Base-by-base conservation (phyloP, 2,113 vertebrate species). In the Trematocara marginatum region DNA sequence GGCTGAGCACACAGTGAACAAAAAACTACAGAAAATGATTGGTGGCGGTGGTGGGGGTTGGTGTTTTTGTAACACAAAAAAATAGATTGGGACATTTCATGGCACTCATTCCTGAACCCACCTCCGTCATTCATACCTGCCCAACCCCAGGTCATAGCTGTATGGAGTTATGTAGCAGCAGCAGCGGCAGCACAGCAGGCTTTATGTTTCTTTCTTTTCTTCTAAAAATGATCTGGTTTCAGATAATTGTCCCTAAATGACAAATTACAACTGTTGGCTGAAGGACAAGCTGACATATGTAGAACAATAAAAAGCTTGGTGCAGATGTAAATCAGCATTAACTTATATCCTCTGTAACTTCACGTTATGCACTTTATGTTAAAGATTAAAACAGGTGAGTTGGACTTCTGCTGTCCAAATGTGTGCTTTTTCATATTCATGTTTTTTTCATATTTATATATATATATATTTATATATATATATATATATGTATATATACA, bases 101-200 rank as follows among this genome's bases (percentile, higher is more conserved):
- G 69, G 69, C 69, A 76, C 71, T 76, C 26, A 51, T 76, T 49
- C 45, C 42, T 76, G 42, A 51, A 51, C 71, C 45, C 71, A 49
- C 15, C 15, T 7, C 26, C 71, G 3, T 76, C 45, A 76, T 76
- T 76, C 71, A 10, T 31, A 51, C 29, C 45, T 51, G 26, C 26
- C 26, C 45, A 76, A 51, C 45, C 45, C 11, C 45, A 49, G 45
- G 71, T 76, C 10, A 49, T 2, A 15, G 38, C 61, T 31, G 29
- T 49, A 56, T 79, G 52, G 4, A 26, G 15, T 49, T 51, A 51
- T 76, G 45, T 45, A 76, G 47, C 29, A 76, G 66, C 66, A 74
- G 31, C 57, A 35, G 66, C 18, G 35, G n/a, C 66, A 40, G 11
- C 66, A 47, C 20, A 29, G 40, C 45, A 49, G n/a, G 16, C 47